Evolutionary conservation across 2,888 invertebrate genomes (phyloP).

Genomic region (Morpho helenor): DNA sequence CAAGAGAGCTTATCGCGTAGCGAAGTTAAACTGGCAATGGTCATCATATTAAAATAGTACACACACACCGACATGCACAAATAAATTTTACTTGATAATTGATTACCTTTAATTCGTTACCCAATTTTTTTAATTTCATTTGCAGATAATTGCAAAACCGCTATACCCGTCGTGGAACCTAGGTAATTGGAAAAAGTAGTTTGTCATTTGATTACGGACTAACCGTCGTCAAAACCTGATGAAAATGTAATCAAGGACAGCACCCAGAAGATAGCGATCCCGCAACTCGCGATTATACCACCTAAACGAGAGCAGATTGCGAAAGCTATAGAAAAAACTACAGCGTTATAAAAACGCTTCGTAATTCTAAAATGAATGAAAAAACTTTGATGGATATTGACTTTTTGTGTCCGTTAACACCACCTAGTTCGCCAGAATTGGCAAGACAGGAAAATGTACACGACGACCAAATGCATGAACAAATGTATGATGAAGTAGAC

Average conservation of each 20-base stretch:
- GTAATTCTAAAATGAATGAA: not conserved
- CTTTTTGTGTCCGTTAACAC: no score
- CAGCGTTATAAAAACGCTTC: conserved; percentile 40
- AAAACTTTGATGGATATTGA: not conserved
- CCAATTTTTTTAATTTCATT: not conserved
- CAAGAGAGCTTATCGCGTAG: no score
- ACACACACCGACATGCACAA: no score
- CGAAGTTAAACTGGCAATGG: no score
- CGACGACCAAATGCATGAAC: no score
- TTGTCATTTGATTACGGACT: conserved; percentile 74
- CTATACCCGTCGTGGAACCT: conserved; percentile 82
- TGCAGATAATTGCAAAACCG: conserved; percentile 31
- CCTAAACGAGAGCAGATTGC: conserved; percentile 54
- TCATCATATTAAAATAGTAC: no score
- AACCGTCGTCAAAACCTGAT: conserved; percentile 43
- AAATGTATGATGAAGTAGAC: no score
- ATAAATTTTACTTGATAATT: no score
- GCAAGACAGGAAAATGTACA: no score
- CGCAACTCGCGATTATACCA: conserved; percentile 49
- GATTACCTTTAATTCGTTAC: no score
- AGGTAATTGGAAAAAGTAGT: conserved; percentile 83
- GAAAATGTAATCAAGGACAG: conserved; percentile 7
- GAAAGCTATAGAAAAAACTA: conserved; percentile 58
- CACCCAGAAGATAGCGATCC: conserved; percentile 1
- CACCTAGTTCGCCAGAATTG: no score